These are phyloP conservation scores for Diprion similis DNA, from an alignment of 1,140 invertebrate species.

Conservation along the genomic window DNA sequence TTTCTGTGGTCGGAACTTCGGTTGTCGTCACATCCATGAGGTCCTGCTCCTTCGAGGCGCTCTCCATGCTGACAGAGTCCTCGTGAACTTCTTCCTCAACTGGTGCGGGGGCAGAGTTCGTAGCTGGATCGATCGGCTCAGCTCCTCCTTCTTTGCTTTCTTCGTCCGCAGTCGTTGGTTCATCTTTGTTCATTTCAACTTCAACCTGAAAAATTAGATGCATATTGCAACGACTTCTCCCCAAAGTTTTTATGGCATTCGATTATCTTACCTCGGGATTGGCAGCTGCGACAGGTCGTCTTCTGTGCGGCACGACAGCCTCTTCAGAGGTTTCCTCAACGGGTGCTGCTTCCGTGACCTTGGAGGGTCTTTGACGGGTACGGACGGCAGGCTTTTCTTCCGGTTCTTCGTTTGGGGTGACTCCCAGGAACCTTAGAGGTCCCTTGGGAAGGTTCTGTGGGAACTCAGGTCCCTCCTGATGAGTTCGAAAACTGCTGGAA, in stretches of 20 bases:
- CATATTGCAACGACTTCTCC: not conserved
- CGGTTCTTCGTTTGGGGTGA: slow-evolving; percentile 64
- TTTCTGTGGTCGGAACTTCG: slow-evolving; percentile 66
- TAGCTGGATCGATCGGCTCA: slow-evolving; percentile 20
- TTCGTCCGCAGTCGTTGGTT: slow-evolving; percentile 30
- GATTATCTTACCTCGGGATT: slow-evolving; percentile 38
- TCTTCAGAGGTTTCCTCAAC: slow-evolving; percentile 48
- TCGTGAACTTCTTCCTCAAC: slow-evolving; percentile 8
- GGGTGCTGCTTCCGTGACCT: slow-evolving; percentile 42
- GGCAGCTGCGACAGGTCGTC: slow-evolving; percentile 33
- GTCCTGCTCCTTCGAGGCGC: slow-evolving; percentile 34
- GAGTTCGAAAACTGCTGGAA: slow-evolving; percentile 79
- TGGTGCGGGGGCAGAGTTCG: slow-evolving; percentile 15
- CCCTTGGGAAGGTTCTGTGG: slow-evolving; percentile 63
- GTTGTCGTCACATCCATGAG: slow-evolving; percentile 47
- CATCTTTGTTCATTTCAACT: slow-evolving; percentile 44
- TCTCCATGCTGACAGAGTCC: slow-evolving; percentile 12
- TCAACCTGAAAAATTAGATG: slow-evolving; percentile 31
- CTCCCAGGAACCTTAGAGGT: slow-evolving; percentile 65
- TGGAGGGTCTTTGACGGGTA: slow-evolving; percentile 43
- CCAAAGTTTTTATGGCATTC: slow-evolving; percentile 5
- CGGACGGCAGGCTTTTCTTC: slow-evolving; percentile 49
- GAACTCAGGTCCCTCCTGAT: slow-evolving; percentile 66
- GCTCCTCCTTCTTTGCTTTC: slow-evolving; percentile 32
- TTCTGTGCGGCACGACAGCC: slow-evolving; percentile 32